phyloP scores from a whole-genome alignment of 2,113 vertebrate species.

The Burhinus oedicnemus region DNA sequence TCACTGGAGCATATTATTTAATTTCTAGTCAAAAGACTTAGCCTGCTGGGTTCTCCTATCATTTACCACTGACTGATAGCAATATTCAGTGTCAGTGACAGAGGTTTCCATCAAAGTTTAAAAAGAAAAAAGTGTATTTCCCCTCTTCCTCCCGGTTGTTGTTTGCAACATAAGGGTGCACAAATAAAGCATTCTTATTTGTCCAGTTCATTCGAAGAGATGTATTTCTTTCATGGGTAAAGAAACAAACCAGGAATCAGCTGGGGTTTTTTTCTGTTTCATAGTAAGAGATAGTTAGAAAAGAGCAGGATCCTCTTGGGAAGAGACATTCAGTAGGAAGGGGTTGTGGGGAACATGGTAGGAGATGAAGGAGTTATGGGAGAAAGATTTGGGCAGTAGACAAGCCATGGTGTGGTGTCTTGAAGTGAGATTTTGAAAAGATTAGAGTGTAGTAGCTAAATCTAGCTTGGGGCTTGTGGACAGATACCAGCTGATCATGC shows the following conservation, averaged over 20 bases:
- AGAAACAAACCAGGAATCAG: not conserved
- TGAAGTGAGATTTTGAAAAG: not conserved
- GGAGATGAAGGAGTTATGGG: not conserved
- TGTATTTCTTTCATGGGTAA: not conserved
- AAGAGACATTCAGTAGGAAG: not conserved
- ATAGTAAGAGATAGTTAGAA: not conserved
- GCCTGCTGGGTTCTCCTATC: not conserved
- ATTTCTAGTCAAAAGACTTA: not conserved
- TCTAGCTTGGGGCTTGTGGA: not conserved
- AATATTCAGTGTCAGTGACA: not conserved
- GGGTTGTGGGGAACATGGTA: accelerated
- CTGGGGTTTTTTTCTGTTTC: not conserved
- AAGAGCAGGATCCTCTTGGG: not conserved
- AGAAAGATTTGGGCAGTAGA: not conserved
- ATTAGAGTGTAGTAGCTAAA: not conserved
- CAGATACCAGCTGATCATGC: not conserved
- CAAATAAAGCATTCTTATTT: not conserved
- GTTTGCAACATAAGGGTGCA: not conserved
- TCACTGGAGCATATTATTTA: conserved; percentile 3
- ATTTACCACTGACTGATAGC: not conserved
- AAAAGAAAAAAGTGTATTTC: not conserved
- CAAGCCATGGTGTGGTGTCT: not conserved
- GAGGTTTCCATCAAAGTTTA: not conserved
- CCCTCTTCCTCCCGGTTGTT: not conserved
- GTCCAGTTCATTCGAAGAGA: not conserved